These are phyloP conservation scores for Petroica traversi DNA, from an alignment of 2,113 vertebrate genomes.

Conservation along the genomic window DNA sequence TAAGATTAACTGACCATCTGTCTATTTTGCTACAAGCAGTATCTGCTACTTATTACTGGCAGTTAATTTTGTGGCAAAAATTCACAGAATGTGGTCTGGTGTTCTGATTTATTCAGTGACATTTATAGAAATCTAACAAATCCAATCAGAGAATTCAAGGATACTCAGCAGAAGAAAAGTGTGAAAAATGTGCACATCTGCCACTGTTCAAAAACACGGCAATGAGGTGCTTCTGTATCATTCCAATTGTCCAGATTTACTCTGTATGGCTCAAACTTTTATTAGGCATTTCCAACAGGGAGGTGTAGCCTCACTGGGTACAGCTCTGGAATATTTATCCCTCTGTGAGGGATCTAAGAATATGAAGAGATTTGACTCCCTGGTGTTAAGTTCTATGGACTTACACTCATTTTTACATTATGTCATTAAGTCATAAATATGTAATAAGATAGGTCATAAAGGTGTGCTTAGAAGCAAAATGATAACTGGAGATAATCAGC, in stretches of 20 bases:
- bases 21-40: neutral
- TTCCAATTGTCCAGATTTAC: neutral
- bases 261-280: neutral
- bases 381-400: rapidly evolving
- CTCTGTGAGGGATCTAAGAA: neutral
- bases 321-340: neutral
- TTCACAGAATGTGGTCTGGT: neutral
- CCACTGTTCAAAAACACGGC: neutral
- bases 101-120: neutral
- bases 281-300: neutral
- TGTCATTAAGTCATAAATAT: neutral
- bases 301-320: neutral
- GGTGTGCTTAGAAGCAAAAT: neutral
- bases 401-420: neutral
- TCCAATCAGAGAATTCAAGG: neutral
- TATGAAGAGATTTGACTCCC: neutral
- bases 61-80: conserved; percentile 28
- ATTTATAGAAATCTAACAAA: neutral
- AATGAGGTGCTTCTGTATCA: neutral
- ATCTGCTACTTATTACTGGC: neutral
- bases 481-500: neutral
- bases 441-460: neutral
- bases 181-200: neutral
- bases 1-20: conserved; percentile 43
- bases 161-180: neutral